A percentile compares a stretch with the other conserved stretches of the same genome.
phyloP scores from a whole-genome alignment of 1,140 invertebrate genomes.

The Apis florea region DNA sequence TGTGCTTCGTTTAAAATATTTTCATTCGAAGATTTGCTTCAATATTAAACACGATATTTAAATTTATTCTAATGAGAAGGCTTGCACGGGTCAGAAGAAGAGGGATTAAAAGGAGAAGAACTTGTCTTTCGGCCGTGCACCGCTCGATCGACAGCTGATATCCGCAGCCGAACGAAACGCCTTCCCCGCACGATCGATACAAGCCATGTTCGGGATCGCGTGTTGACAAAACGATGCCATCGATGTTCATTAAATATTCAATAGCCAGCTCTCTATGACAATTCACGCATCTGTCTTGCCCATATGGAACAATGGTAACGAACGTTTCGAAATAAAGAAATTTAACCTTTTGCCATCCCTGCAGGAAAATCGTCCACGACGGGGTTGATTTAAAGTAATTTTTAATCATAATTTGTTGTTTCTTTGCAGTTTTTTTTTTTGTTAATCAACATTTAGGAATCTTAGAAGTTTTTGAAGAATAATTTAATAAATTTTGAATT shows the following conservation, averaged over 20 bases:
- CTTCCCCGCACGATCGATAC: conserved; percentile 25
- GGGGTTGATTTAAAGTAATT: no score
- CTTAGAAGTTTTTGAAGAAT: no score
- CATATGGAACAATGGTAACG: background rate
- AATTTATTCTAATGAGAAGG: conserved; percentile 38
- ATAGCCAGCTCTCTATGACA: conserved; percentile 20
- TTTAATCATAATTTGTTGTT: no score
- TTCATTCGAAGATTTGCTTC: conserved; percentile 48
- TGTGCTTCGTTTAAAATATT: conserved; percentile 24
- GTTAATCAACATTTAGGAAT: no score
- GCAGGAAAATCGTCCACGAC: no score
- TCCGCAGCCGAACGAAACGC: conserved; percentile 18
- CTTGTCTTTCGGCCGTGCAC: background rate
- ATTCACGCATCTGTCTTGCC: conserved; percentile 22
- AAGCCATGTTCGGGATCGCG: conserved; percentile 22
- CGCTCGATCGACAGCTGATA: conserved; percentile 13
- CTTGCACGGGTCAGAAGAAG: background rate
- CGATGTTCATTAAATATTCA: conserved; percentile 49
- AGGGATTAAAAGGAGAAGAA: conserved; percentile 41
- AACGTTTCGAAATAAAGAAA: background rate
- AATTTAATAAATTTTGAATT: no score
- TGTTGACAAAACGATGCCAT: conserved; percentile 48
- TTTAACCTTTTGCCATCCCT: background rate
- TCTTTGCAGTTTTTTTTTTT: no score
- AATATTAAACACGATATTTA: conserved; percentile 49